A percentile compares a stretch with the other conserved stretches of the same genome.
phyloP scores from a whole-genome alignment of 1,140 invertebrate species.

The Maniola jurtina region DNA sequence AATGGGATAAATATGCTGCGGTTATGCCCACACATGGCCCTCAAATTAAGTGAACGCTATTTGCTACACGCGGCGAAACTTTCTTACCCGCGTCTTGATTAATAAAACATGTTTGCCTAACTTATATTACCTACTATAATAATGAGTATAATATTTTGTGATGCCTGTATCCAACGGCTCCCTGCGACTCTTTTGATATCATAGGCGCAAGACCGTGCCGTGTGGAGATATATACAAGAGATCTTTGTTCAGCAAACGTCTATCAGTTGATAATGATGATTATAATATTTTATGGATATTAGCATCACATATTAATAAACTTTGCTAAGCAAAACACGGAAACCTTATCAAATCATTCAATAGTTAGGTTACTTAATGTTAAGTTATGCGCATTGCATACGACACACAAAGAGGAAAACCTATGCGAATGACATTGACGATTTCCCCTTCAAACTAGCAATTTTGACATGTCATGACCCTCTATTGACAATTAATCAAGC shows the following conservation, averaged over 20 bases:
- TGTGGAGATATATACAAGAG: too few relatives aligned
- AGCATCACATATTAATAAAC: neutral
- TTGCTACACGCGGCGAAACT: conserved; percentile 63
- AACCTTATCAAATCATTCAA: neutral
- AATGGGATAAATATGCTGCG: conserved; percentile 77
- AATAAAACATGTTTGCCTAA: conserved; percentile 50
- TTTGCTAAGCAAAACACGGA: neutral
- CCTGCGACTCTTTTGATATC: too few relatives aligned
- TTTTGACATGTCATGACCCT: too few relatives aligned
- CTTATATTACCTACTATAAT: neutral
- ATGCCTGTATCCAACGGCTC: too few relatives aligned
- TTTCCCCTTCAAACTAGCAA: too few relatives aligned
- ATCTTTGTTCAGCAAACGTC: too few relatives aligned
- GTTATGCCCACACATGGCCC: conserved; percentile 75
- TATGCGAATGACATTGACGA: too few relatives aligned
- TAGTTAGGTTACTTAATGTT: too few relatives aligned
- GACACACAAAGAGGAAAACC: too few relatives aligned
- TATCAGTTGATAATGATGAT: neutral
- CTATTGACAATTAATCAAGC: too few relatives aligned
- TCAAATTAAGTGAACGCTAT: conserved; percentile 74
- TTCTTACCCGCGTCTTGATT: conserved; percentile 62
- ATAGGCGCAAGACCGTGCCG: neutral
- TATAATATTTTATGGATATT: too few relatives aligned
- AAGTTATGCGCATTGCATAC: too few relatives aligned
- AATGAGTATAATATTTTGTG: neutral